A percentile compares a stretch with the other conserved stretches of the same genome.
phyloP scores from a whole-genome alignment of 1,140 invertebrate species.

The Centruroides vittatus region DNA sequence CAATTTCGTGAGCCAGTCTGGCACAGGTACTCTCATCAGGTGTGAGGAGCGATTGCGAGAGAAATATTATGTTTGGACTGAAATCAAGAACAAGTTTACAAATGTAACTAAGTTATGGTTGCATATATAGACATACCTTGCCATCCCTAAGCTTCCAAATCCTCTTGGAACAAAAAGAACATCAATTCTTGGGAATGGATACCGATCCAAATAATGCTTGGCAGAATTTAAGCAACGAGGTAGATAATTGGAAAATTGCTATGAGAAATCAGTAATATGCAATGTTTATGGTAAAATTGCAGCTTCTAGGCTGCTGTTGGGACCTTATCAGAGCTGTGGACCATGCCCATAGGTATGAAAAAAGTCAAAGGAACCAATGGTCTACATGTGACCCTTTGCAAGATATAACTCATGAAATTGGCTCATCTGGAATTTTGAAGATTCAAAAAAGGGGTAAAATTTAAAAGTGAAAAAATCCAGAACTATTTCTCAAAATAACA shows the following conservation, averaged over 20 bases:
- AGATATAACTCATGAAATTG: no score
- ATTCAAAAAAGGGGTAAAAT: no score
- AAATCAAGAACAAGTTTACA: conserved; percentile 2
- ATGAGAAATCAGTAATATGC: background rate
- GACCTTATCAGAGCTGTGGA: no score
- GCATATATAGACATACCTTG: conserved; percentile 19
- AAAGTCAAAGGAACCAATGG: no score
- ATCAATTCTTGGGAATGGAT: conserved; percentile 32
- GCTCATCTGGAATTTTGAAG: no score
- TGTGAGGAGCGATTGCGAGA: conserved; percentile 30
- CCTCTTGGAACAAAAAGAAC: conserved; percentile 30
- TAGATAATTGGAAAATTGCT: conserved; percentile 21
- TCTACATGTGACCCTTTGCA: no score
- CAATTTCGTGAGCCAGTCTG: conserved; percentile 58
- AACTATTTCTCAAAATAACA: no score
- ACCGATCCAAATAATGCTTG: conserved; percentile 24
- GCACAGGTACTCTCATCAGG: conserved; percentile 24
- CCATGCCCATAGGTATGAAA: no score
- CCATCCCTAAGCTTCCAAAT: conserved; percentile 32
- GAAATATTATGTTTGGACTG: conserved; percentile 31
- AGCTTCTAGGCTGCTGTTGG: no score
- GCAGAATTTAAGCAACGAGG: conserved; percentile 20
- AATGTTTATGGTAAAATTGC: no score
- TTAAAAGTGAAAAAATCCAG: no score
- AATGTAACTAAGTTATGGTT: no score